A percentile compares a stretch with the other conserved stretches of the same genome.
These are phyloP conservation scores for Mesoligia furuncula DNA, from an alignment of 2,888 invertebrate species.

Conservation along the genomic window DNA sequence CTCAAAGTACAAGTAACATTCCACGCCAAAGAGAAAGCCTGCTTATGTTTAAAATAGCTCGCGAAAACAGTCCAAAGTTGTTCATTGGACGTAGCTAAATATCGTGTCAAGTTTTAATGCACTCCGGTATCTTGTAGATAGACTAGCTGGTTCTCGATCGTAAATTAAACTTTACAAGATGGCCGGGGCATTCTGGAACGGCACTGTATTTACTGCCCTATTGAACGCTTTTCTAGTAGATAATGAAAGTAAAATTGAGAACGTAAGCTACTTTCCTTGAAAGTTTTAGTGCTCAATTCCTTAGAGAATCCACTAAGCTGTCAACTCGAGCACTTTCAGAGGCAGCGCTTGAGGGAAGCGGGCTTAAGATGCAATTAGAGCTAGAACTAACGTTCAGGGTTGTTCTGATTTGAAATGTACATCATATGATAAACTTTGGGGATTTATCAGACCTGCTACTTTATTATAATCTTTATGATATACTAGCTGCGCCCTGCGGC, in stretches of 20 bases:
- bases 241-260: slow-evolving; percentile 49
- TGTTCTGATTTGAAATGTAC: slow-evolving; percentile 8
- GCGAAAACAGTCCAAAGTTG: not conserved
- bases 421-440: not conserved
- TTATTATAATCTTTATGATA: too few species aligned
- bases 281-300: slow-evolving; percentile 47
- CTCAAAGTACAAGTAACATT: not conserved
- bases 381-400: slow-evolving; percentile 2
- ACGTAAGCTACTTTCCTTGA: slow-evolving; percentile 51
- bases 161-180: slow-evolving; percentile 13
- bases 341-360: slow-evolving; percentile 18
- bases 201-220: slow-evolving; percentile 13
- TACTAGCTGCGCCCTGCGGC: too few species aligned
- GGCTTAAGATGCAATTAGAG: slow-evolving; percentile 18
- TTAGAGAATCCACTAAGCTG: slow-evolving; percentile 43
- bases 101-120: not conserved
- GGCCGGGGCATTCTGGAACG: not conserved
- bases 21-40: not conserved
- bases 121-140: not conserved
- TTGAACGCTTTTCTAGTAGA: slow-evolving; percentile 17
- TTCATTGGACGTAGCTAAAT: not conserved
- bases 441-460: not conserved
- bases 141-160: not conserved
- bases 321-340: slow-evolving; percentile 31
- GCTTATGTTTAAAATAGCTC: not conserved